Conservation (phyloP, 2,797 vertebrate species). For the Enteromius trimaculatus region DNA sequence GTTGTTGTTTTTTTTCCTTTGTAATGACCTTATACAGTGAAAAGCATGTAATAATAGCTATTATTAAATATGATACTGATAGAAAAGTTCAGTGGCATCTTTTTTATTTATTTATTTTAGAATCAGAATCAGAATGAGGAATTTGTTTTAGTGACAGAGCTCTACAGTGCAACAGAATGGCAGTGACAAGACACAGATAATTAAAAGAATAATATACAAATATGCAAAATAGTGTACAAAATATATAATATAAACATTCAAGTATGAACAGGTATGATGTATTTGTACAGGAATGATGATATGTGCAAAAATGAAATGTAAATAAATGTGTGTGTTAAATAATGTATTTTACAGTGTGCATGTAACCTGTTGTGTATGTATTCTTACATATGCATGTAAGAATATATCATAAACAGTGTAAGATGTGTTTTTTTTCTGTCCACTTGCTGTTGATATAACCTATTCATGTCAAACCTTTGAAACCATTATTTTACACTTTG, state of each 20-base stretch:
- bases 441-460: not conserved
- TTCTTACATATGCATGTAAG: not conserved
- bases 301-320: too few species aligned
- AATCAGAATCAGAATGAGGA: too few species aligned
- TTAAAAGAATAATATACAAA: too few species aligned
- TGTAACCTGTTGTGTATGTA: not conserved
- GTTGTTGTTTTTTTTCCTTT: too few species aligned
- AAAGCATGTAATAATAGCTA: not conserved
- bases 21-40: not conserved
- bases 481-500: not conserved
- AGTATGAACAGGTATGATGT: too few species aligned
- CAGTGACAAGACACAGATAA: too few species aligned
- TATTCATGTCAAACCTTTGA: not conserved
- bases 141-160: too few species aligned
- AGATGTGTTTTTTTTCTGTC: not conserved
- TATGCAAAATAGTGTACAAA: too few species aligned
- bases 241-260: too few species aligned
- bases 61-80: not conserved
- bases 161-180: too few species aligned
- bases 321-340: too few species aligned
- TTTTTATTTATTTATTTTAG: not conserved
- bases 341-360: not conserved
- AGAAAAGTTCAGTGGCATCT: not conserved
- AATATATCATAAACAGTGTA: not conserved
- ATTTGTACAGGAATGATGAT: too few species aligned